phyloP scores from a whole-genome alignment of 2,113 vertebrate species.

The Platanista minor region DNA sequence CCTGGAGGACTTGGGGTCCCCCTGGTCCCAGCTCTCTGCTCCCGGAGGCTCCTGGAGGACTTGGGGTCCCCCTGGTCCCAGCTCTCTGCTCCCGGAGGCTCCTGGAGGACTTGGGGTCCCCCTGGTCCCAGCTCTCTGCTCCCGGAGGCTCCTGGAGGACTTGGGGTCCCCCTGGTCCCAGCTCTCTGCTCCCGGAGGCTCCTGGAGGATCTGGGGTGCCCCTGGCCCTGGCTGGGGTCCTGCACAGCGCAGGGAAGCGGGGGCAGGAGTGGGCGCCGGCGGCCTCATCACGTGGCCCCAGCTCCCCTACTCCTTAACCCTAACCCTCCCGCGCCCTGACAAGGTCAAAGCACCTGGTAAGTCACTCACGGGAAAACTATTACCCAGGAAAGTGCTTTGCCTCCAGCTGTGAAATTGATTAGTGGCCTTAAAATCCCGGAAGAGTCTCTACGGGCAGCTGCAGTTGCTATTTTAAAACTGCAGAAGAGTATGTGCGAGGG shows the following conservation, averaged over 20 bases:
- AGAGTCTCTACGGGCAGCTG: conserved; percentile 37
- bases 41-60: not conserved
- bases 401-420: conserved; percentile 67
- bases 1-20: too few species aligned
- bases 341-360: conserved; percentile 20
- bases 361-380: conserved; percentile 45
- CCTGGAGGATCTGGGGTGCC: not conserved
- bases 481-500: not conserved
- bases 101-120: too few species aligned
- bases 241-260: not conserved
- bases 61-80: too few species aligned
- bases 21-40: not conserved
- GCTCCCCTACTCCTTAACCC: not conserved
- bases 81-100: not conserved
- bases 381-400: conserved; percentile 41
- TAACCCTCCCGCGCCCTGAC: not conserved
- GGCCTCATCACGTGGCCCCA: not conserved
- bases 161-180: not conserved
- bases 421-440: conserved; percentile 36
- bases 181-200: not conserved
- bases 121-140: not conserved
- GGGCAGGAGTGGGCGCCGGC: not conserved
- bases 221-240: not conserved
- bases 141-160: not conserved
- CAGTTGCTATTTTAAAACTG: conserved; percentile 53